Conservation (phyloP, 2,888 invertebrate species). For the Hydrotaea diabolus region DNA sequence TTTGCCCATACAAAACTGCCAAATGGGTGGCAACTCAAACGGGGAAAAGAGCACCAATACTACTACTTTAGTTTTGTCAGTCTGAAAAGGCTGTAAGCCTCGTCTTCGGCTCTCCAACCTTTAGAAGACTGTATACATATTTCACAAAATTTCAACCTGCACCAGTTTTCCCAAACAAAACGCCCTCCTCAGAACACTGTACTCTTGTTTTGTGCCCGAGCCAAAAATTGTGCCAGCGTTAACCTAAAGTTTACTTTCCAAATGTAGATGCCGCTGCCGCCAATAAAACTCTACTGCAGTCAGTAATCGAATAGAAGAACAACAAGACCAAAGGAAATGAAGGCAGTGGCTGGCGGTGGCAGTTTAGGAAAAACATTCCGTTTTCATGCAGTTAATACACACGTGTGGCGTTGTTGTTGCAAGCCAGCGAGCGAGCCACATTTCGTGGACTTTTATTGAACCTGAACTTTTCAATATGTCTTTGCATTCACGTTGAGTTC, state of each 20-base stretch:
- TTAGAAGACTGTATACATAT: no score
- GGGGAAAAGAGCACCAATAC: no score
- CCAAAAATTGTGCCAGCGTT: neutral
- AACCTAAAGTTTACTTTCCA: constrained; percentile 21
- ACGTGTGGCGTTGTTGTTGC: constrained; percentile 41
- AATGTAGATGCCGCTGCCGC: neutral
- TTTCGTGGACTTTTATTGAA: constrained; percentile 67
- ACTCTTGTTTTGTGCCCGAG: neutral
- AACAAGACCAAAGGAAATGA: neutral
- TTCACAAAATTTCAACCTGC: no score
- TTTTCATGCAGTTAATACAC: constrained; percentile 58
- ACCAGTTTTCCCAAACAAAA: no score
- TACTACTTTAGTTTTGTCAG: no score
- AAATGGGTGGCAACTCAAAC: no score
- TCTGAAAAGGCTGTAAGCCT: no score
- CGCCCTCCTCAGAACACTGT: neutral
- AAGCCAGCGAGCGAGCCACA: constrained; percentile 42
- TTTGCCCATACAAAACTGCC: no score
- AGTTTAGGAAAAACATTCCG: constrained; percentile 35
- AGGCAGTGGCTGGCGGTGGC: neutral
- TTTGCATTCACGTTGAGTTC: constrained; percentile 19
- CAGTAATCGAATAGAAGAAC: constrained; percentile 16
- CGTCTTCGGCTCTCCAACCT: no score
- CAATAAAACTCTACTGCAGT: constrained; percentile 29
- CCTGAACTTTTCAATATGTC: constrained; percentile 65